Evolutionary conservation across 2,113 vertebrate species (phyloP).

Genomic region (Lipophrys pholis): DNA sequence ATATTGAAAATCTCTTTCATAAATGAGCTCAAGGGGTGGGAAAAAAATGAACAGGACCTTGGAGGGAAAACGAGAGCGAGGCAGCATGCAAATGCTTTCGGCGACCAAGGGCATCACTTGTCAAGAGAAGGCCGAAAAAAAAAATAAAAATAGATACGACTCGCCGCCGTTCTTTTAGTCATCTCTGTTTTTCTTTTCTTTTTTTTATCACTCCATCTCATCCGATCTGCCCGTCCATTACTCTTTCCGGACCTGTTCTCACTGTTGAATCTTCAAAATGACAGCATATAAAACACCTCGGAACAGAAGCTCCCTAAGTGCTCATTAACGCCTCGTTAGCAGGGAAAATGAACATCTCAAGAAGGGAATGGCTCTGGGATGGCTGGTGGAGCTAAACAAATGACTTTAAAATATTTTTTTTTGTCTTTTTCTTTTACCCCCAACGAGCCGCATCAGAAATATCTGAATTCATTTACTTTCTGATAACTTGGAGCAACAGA

Average conservation of each 20-base stretch:
- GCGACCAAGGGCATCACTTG: slow-evolving; percentile 76
- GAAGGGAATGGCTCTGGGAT: slow-evolving; percentile 47
- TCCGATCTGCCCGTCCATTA: slow-evolving; percentile 15
- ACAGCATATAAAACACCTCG: slow-evolving; percentile 58
- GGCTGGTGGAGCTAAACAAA: slow-evolving; percentile 43
- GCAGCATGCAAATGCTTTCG: slow-evolving; percentile 74
- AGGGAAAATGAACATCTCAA: slow-evolving; percentile 52
- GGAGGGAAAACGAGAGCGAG: slow-evolving; percentile 57
- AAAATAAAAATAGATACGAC: slow-evolving; percentile 33
- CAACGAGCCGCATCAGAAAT: slow-evolving; percentile 6
- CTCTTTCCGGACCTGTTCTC: slow-evolving; percentile 20
- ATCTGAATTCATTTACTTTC: slow-evolving; percentile 35
- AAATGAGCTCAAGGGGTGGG: slow-evolving; percentile 74
- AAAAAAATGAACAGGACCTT: slow-evolving; percentile 73
- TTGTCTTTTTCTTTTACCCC: slow-evolving; percentile 25
- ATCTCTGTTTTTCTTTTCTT: slow-evolving; percentile 22
- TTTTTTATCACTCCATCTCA: slow-evolving; percentile 5
- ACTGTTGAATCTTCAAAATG: slow-evolving; percentile 39
- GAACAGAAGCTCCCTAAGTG: slow-evolving; percentile 60
- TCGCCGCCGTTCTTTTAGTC: slow-evolving; percentile 31
- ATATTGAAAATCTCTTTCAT: slow-evolving; percentile 88
- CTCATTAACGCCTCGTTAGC: slow-evolving; percentile 67
- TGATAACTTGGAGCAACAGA: background rate
- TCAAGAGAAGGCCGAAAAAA: slow-evolving; percentile 44
- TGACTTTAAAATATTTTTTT: slow-evolving; percentile 51